phyloP scores from a whole-genome alignment of 2,113 vertebrate genomes.

The Anser cygnoides region DNA sequence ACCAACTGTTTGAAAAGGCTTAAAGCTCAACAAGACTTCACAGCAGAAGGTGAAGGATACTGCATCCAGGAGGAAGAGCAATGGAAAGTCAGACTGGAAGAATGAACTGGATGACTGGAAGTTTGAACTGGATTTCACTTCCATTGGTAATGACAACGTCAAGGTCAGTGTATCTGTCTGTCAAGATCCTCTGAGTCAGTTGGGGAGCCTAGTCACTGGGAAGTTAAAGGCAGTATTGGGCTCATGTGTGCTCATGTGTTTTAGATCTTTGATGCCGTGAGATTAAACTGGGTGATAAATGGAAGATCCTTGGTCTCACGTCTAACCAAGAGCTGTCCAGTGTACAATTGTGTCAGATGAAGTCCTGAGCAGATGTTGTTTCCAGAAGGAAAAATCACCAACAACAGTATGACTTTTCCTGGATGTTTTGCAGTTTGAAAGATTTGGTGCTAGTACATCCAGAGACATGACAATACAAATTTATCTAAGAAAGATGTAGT shows the following conservation, averaged over 20 bases:
- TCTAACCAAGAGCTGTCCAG: background rate
- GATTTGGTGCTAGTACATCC: background rate
- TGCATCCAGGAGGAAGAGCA: background rate
- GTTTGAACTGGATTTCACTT: background rate
- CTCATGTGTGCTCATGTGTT: background rate
- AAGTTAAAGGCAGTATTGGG: background rate
- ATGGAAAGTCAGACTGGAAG: background rate
- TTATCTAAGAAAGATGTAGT: background rate
- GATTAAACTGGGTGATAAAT: background rate
- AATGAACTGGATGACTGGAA: background rate
- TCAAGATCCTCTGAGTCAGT: background rate
- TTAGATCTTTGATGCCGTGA: background rate
- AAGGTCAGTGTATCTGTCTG: background rate
- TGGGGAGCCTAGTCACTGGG: background rate
- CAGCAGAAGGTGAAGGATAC: background rate
- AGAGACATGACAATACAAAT: background rate
- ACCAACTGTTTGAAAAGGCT: background rate
- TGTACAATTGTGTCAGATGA: background rate
- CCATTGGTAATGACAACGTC: background rate
- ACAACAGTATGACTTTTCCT: background rate
- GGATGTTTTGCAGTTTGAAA: background rate
- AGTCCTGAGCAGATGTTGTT: background rate
- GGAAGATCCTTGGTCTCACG: background rate
- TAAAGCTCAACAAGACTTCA: background rate
- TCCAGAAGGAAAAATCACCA: background rate